Evolutionary conservation across 2,113 vertebrate species (phyloP), one percentile per base, ranked within the genome.

Genomic region (Tinamus guttatus): DNA sequence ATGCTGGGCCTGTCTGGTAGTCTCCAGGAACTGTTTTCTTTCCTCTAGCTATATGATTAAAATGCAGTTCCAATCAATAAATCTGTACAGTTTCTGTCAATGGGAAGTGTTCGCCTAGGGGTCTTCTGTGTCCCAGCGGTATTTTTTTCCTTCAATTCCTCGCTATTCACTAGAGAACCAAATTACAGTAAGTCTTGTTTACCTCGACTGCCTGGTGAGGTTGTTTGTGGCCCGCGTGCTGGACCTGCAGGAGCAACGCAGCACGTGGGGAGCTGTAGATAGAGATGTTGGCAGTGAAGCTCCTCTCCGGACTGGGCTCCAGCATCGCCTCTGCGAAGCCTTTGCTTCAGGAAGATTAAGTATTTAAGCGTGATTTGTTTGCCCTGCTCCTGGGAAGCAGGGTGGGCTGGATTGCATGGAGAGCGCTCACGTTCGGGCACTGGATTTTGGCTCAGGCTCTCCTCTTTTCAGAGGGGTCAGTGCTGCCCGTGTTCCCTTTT

Each of bases 61-160:
- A 96, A 88, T 85, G 62, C 81, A 84, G 91, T 25, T 81, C 28
- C n/a, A 73, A 40, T 89, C 95, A 88, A 90, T 95, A 91, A 83
- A 85, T 85, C 93, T 51, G 56, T 38, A 43, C 0, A 0, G 34
- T 70, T 75, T 89, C 92, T 69, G 71, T 87, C 86, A n/a, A 71
- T 56, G 68, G 76, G 76, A 79, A 93, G 60, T 58, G 85, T 47
- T 96, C 2, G 6, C 89, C 90, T 69, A 52, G 75, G 59, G 67
- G 51, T 9, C 21, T 47, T 75, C 75, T 73, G 51, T 43, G 71
- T 87, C 93, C 62, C 86, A 70, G 75, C 82, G 82, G 84, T 13
- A 4, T 82, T 90, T 87, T n/a, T 84, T 68, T 56, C 7, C 87
- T 81, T 60, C 52, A 40, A 0, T 51, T 58, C 70, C 63, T 73